Conservation (phyloP, 2,888 invertebrate species). For the Monopis laevigella region DNA sequence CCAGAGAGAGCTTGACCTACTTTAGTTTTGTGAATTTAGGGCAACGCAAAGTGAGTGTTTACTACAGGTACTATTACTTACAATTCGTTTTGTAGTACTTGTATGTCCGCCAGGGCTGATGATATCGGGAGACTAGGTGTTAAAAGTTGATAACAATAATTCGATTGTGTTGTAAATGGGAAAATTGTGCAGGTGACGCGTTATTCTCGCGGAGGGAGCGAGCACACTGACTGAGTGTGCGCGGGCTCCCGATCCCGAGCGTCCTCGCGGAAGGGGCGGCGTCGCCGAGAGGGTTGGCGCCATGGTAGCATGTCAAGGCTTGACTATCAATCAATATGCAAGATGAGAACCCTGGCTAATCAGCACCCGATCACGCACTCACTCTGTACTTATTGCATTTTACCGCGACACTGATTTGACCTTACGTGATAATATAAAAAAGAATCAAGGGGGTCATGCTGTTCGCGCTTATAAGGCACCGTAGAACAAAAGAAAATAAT, state of each 20-base stretch:
- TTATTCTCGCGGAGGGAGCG: conserved; percentile 24
- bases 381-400: neutral
- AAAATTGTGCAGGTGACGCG: conserved; percentile 8
- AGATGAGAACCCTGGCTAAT: conserved; percentile 48
- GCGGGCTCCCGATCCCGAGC: conserved; percentile 60
- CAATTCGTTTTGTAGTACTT: conserved; percentile 31
- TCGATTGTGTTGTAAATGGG: neutral
- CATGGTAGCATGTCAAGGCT: conserved; percentile 47
- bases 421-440: no score
- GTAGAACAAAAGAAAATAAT: no score
- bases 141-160: no score
- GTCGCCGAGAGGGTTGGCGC: conserved; percentile 42
- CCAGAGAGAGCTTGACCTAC: conserved; percentile 54
- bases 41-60: conserved; percentile 1
- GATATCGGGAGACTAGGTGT: neutral
- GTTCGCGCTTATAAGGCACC: no score
- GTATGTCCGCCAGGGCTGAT: conserved; percentile 38
- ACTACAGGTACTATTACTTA: conserved; percentile 31
- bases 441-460: no score
- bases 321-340: conserved; percentile 63
- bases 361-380: conserved; percentile 15
- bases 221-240: conserved; percentile 57
- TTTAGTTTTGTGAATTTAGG: conserved; percentile 23
- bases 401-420: no score
- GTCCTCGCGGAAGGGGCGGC: conserved; percentile 61